Evolutionary conservation across 1,140 invertebrate genomes (phyloP), one percentile per base, ranked within the genome.

Genomic region (Alviniconcha marisindica): DNA sequence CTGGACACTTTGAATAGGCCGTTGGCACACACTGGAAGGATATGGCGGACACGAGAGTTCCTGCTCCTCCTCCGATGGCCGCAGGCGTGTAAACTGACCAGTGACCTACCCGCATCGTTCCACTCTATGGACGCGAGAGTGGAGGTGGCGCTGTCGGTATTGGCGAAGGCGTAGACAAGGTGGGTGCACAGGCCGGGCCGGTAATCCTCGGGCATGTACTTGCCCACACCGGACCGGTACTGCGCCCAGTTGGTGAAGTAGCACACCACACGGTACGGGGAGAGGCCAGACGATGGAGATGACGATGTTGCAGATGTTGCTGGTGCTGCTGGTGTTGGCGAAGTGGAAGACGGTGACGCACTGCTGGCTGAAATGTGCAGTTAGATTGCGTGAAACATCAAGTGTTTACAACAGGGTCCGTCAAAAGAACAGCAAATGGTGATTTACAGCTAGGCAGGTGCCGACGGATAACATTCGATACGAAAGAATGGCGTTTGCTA

Each of bases 231-330:
- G 0, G 97, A 96, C 71, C 98, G 94, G 91, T 98, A 98, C 82
- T 96, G 95, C 0, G 97, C 97, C 97, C 97, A 99, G 86, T 96
- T 98, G 2, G 98, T 98, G 91, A 98, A 95, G 91, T 99, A 99
- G 91, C 98, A 99, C 21, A 88, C 42, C 38, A n/a, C n/a, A n/a
- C n/a, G n/a, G n/a, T n/a, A n/a, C n/a, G n/a, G n/a, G n/a, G n/a
- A n/a, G n/a, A n/a, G n/a, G n/a, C n/a, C n/a, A n/a, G n/a, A n/a
- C n/a, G n/a, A n/a, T n/a, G n/a, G n/a, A n/a, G n/a, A n/a, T n/a
- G n/a, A n/a, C n/a, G n/a, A n/a, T n/a, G n/a, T n/a, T n/a, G n/a
- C n/a, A n/a, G n/a, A n/a, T n/a, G n/a, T n/a, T n/a, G n/a, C n/a
- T n/a, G n/a, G n/a, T n/a, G n/a, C n/a, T n/a, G n/a, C n/a, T n/a